These are phyloP conservation scores for Drosophila ercepeae DNA, from an alignment of 1,140 invertebrate species.

Conservation along the genomic window DNA sequence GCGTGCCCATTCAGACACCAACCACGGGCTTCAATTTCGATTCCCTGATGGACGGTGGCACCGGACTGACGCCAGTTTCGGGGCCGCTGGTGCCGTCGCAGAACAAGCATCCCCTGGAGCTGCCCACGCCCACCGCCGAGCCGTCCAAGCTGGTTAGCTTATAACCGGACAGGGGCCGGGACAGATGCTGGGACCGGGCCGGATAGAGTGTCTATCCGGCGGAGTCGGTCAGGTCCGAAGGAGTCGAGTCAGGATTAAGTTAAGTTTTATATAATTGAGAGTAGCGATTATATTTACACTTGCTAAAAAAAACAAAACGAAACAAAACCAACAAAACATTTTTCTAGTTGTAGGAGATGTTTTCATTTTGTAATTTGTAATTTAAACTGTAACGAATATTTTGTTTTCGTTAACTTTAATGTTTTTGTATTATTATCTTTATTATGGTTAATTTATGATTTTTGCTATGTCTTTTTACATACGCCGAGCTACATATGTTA, in stretches of 20 bases:
- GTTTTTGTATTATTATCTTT: conserved; percentile 80
- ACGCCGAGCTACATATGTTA: conserved; percentile 46
- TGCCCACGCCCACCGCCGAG: conserved; percentile 88
- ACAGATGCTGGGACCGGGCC: conserved; percentile 5
- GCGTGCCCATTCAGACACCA: conserved; percentile 93
- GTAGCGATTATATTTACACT: conserved; percentile 25
- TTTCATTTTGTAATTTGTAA: conserved; percentile 52
- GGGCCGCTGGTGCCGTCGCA: conserved; percentile 88
- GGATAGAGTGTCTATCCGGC: neutral
- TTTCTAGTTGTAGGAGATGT: conserved; percentile 45
- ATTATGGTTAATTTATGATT: conserved; percentile 81
- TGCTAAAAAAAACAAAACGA: conserved; percentile 16
- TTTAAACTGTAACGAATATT: conserved; percentile 50
- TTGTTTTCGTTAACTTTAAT: conserved; percentile 60
- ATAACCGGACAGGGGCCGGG: conserved; percentile 85
- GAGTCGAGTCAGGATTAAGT: conserved; percentile 66
- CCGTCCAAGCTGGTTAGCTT: conserved; percentile 90
- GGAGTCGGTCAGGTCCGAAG: conserved; percentile 15
- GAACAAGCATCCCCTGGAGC: conserved; percentile 87
- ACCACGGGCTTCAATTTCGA: conserved; percentile 96
- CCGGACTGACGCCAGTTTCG: conserved; percentile 93
- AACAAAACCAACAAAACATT: conserved; percentile 39
- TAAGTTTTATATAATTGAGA: conserved; percentile 60
- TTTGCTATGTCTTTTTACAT: conserved; percentile 49
- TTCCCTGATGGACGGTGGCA: conserved; percentile 95